These are phyloP conservation scores for Otolemur crassicaudatus DNA, from an alignment of 2,797 vertebrate genomes.

Conservation along the genomic window DNA sequence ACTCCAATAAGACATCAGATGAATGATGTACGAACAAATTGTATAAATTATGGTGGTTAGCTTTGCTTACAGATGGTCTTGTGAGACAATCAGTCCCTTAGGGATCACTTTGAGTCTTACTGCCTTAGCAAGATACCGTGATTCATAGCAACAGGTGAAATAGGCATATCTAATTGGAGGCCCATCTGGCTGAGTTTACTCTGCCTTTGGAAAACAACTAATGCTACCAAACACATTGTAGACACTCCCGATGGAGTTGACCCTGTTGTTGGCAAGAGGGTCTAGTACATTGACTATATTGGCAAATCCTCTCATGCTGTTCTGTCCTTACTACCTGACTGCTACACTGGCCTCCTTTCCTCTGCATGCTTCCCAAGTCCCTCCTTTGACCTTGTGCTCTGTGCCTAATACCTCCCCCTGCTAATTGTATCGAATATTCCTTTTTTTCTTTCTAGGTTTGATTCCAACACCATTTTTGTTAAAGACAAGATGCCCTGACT, in stretches of 20 bases:
- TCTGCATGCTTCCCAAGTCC: neutral
- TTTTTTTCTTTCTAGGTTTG: neutral
- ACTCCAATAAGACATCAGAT: neutral
- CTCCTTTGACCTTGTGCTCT: neutral
- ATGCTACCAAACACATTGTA: neutral
- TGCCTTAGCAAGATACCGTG: neutral
- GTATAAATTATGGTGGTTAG: neutral
- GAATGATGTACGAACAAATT: neutral
- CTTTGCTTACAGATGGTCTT: neutral
- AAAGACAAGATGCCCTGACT: neutral
- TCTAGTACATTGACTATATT: neutral
- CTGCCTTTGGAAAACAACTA: neutral
- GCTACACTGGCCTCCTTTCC: neutral
- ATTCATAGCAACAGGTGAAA: neutral
- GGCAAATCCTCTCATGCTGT: neutral
- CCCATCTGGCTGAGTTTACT: neutral
- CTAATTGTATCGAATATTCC: neutral
- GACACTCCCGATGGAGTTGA: neutral
- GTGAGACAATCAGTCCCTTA: neutral
- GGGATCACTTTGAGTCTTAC: neutral
- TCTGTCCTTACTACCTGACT: neutral
- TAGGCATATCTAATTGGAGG: neutral
- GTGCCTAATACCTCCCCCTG: accelerated
- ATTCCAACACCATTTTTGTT: neutral
- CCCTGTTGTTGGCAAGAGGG: neutral